These are phyloP conservation scores for Tupaia tana DNA, from an alignment of 2,113 vertebrate genomes.

Conservation along the genomic window DNA sequence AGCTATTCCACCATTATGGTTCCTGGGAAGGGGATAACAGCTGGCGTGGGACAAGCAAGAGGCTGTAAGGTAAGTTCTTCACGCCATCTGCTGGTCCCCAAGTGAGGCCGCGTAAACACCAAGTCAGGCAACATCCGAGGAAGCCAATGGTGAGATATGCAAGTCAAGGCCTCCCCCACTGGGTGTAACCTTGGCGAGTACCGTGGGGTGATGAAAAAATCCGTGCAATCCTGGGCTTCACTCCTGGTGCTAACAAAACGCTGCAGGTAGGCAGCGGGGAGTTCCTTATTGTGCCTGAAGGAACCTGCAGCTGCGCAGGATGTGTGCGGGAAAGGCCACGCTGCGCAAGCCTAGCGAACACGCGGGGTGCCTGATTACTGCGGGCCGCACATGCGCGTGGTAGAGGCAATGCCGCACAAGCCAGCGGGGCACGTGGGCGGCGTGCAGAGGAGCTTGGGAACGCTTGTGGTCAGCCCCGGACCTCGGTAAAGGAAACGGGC, in stretches of 20 bases:
- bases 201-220: not conserved
- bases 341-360: not conserved
- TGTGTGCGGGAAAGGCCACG: rapidly evolving
- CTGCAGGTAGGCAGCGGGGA: not conserved
- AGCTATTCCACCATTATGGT: not conserved
- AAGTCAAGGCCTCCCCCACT: rapidly evolving
- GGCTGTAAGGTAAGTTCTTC: not conserved
- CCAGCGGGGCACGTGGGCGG: not conserved
- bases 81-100: not conserved
- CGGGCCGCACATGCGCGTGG: rapidly evolving
- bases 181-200: not conserved
- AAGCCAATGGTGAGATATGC: not conserved
- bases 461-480: rapidly evolving
- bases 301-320: rapidly evolving
- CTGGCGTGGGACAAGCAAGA: not conserved
- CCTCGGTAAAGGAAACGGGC: no score
- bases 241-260: not conserved
- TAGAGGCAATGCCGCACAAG: rapidly evolving
- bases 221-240: not conserved
- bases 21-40: not conserved
- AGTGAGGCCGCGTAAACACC: not conserved
- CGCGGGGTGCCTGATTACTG: rapidly evolving
- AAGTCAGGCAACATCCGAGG: not conserved
- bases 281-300: rapidly evolving
- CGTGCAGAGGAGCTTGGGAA: not conserved